Evolutionary conservation across 2,797 vertebrate species (phyloP).

Genomic region (Premnoplex brunnescens): DNA sequence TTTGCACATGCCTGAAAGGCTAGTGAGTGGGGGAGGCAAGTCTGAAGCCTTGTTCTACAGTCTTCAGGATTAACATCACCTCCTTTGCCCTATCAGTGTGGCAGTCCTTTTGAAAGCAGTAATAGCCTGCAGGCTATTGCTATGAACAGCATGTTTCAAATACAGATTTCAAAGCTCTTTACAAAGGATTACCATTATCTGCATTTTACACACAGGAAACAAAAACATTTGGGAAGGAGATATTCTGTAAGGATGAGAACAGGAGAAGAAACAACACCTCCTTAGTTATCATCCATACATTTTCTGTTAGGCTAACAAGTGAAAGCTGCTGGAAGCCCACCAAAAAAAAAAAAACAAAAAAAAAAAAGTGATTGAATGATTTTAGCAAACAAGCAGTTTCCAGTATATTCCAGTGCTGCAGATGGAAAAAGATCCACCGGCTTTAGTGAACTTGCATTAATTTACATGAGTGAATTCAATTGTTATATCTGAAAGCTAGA

Average conservation of each 20-base stretch:
- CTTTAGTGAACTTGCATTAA: background rate
- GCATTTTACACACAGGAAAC: conserved; percentile 21
- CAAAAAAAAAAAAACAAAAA: too few species aligned
- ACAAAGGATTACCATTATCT: conserved; percentile 19
- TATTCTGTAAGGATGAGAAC: background rate
- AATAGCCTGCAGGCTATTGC: background rate
- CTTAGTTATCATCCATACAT: background rate
- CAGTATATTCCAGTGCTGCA: background rate
- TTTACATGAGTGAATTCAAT: background rate
- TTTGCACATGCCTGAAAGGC: background rate
- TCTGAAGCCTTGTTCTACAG: background rate
- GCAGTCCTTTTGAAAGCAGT: background rate
- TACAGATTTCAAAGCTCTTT: conserved; percentile 23
- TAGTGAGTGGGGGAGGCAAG: background rate
- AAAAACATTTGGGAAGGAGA: background rate
- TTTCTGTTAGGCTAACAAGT: background rate
- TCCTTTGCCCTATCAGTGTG: background rate
- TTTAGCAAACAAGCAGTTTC: background rate
- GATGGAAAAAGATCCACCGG: background rate
- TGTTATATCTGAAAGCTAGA: background rate
- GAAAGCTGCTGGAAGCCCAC: background rate
- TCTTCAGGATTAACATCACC: background rate
- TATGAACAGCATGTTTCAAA: background rate
- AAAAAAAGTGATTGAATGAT: background rate
- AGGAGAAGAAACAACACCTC: background rate